Conservation (phyloP, 2,888 invertebrate species). For the Chorisops tibialis region DNA sequence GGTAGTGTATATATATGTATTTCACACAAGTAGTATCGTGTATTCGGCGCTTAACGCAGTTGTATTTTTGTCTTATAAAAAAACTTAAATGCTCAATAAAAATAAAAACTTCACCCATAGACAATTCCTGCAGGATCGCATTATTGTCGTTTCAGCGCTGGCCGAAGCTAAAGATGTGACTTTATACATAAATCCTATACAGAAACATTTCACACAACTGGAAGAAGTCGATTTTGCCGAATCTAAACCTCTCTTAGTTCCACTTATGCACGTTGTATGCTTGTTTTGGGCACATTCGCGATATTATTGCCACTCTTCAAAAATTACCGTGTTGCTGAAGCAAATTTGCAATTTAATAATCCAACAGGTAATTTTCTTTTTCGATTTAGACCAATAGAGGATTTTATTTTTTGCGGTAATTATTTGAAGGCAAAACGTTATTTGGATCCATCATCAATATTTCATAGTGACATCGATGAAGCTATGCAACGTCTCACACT, state of each 20-base stretch:
- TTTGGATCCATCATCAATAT: conserved; percentile 85
- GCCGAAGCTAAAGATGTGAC: conserved; percentile 90
- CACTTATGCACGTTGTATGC: conserved; percentile 79
- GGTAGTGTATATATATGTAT: too few relatives aligned
- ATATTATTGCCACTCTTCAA: conserved; percentile 85
- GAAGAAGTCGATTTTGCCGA: conserved; percentile 87
- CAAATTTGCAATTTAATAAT: conserved; percentile 90
- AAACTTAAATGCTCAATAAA: too few relatives aligned
- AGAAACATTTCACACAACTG: conserved; percentile 73
- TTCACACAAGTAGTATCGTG: too few relatives aligned
- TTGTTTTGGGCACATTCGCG: conserved; percentile 87
- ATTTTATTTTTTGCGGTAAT: neutral
- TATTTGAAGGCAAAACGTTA: conserved; percentile 76
- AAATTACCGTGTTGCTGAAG: conserved; percentile 82
- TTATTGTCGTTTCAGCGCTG: conserved; percentile 58
- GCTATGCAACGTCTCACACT: conserved; percentile 75
- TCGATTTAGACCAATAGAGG: conserved; percentile 5
- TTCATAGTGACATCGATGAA: conserved; percentile 94
- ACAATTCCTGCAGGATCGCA: too few relatives aligned
- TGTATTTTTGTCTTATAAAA: too few relatives aligned
- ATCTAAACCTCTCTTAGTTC: conserved; percentile 69
- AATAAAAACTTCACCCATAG: too few relatives aligned
- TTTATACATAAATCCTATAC: conserved; percentile 77
- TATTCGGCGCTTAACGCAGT: too few relatives aligned
- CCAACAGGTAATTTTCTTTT: conserved; percentile 64